Conservation (phyloP, 2,797 vertebrate genomes). For the Phaenicophaeus curvirostris region DNA sequence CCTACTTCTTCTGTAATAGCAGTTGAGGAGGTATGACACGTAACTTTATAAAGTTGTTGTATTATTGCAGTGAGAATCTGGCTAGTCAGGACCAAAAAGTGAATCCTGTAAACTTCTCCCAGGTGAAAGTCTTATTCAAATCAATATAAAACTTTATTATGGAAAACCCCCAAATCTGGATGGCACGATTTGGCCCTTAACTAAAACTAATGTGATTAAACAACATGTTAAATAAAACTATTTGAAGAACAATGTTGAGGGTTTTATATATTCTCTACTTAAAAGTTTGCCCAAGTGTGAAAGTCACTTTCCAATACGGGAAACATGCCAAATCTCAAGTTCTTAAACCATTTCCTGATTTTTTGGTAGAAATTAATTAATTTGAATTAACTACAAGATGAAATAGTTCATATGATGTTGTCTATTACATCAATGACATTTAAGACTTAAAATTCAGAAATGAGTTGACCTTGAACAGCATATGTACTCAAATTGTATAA, state of each 20-base stretch:
- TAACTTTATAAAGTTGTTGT: background rate
- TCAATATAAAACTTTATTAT: background rate
- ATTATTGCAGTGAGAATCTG: background rate
- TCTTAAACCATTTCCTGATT: background rate
- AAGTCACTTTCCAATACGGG: background rate
- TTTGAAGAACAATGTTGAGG: background rate
- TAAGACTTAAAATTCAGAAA: constrained; percentile 25
- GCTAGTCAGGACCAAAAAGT: background rate
- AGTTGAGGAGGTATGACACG: background rate
- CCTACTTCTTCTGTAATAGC: background rate
- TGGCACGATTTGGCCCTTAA: background rate
- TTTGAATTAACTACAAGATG: constrained; percentile 1
- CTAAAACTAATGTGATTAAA: background rate
- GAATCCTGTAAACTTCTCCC: background rate
- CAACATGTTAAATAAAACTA: background rate
- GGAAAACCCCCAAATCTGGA: background rate
- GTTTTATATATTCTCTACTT: background rate
- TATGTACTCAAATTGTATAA: constrained; percentile 42
- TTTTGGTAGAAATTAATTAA: background rate
- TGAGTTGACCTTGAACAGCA: constrained; percentile 59
- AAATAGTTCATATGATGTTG: background rate
- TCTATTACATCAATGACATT: constrained; percentile 23
- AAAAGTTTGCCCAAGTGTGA: background rate
- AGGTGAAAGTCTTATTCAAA: background rate
- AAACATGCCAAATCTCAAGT: background rate